These are phyloP conservation scores for Perognathus longimembris DNA, from an alignment of 2,113 vertebrate species.

Conservation along the genomic window DNA sequence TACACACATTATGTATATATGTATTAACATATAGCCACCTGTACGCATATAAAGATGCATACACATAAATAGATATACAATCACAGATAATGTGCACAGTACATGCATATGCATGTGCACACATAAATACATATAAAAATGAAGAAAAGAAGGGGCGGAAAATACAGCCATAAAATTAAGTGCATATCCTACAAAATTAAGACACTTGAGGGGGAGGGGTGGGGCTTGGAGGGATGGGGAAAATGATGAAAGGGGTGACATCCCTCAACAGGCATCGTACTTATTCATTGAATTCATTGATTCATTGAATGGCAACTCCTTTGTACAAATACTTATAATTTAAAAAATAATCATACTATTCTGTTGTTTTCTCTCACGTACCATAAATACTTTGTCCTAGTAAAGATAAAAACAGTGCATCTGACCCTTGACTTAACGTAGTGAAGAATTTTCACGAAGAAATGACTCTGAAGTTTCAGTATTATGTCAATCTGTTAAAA, in stretches of 20 bases:
- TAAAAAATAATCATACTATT: not conserved
- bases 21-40: not conserved
- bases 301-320: no score
- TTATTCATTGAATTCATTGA: no score
- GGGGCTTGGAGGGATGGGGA: no score
- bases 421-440: not conserved
- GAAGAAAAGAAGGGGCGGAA: no score
- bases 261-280: no score
- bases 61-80: not conserved
- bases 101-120: not conserved
- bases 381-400: conserved; percentile 9
- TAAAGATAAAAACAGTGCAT: not conserved
- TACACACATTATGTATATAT: not conserved
- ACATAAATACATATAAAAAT: not conserved
- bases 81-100: no score
- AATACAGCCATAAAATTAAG: no score
- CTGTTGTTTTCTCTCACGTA: conserved; percentile 15
- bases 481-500: no score
- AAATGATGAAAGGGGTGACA: no score
- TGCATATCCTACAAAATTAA: no score
- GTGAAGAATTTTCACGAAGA: conserved; percentile 8
- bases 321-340: not conserved
- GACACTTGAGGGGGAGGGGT: no score
- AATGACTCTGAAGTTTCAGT: not conserved
- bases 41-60: no score